These are phyloP conservation scores for Indicator maculatus DNA, from an alignment of 2,113 vertebrate genomes.

Conservation along the genomic window DNA sequence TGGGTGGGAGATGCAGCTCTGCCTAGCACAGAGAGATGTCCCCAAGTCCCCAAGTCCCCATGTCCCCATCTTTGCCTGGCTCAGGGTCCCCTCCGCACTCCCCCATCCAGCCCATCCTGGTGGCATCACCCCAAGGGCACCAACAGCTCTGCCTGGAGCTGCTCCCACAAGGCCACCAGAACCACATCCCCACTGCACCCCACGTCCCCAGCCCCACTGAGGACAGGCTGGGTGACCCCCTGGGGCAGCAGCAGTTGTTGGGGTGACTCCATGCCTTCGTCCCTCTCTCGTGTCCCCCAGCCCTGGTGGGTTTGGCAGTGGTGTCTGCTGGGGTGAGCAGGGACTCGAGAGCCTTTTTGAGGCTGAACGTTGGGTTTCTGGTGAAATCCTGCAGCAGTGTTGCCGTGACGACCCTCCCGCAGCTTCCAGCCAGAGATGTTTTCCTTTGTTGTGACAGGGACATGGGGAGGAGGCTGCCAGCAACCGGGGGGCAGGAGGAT, in stretches of 20 bases:
- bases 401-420: constrained; percentile 70
- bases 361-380: background rate
- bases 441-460: constrained; percentile 65
- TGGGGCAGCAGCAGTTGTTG: rapidly evolving
- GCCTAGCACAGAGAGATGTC: rapidly evolving
- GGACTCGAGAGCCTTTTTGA: background rate
- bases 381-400: constrained; percentile 58
- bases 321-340: background rate
- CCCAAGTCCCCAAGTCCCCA: background rate
- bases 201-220: rapidly evolving
- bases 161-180: rapidly evolving
- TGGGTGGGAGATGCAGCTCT: rapidly evolving
- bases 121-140: rapidly evolving
- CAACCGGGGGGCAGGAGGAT: rapidly evolving
- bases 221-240: background rate
- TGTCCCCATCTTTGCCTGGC: background rate
- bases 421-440: constrained; percentile 43
- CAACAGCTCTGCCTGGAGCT: rapidly evolving
- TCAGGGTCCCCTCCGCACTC: too few relatives aligned
- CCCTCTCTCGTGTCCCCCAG: rapidly evolving
- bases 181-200: rapidly evolving
- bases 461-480: background rate
- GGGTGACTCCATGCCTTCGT: background rate
- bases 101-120: rapidly evolving
- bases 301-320: background rate